Evolutionary conservation across 2,797 vertebrate genomes (phyloP), one percentile per base, ranked within the genome.

Genomic region (Diplodus sargus): DNA sequence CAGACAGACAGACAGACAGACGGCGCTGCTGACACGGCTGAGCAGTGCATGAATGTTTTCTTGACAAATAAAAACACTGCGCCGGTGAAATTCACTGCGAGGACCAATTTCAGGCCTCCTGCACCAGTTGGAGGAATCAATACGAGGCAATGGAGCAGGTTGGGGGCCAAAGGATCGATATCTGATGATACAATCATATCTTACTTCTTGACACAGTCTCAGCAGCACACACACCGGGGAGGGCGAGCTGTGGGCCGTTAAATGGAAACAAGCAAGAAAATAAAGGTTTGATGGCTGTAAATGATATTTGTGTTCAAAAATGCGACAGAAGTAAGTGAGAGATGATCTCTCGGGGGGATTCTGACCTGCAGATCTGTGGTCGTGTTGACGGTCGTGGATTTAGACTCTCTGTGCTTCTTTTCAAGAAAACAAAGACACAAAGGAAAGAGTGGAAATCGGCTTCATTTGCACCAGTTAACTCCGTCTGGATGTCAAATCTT

Each of bases 141-240:
- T 93, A 93, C 48, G 54, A 79, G 82, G 88, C 90, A 87, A 78
- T 74, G 85, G 84, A 89, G 89, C 85, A 76, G 89, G 85, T 70
- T 82, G 82, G 53, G 82, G 53, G 79, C n/a, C 79, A 25, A 25
- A 18, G n/a, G 88, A 92, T 93, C 92, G 78, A 94, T 94, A 89
- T 88, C 76, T 93, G 92, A 93, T 91, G 90, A 94, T 90, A 93
- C 91, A 92, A 93, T 94, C 91, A 93, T 95, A 93, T 93, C 90
- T 93, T 90, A 92, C 88, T 87, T 72, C 84, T 86, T 91, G 90
- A 92, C 91, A 92, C 84, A 75, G 87, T 81, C 80, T 89, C 87
- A 43, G 83, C 85, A 30, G 83, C 86, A 14, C 23, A 23, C 82
- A n/a, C 51, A 1, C 39, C 39, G 2, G 61, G 74, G 79, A 71